Base-by-base conservation (phyloP, 2,797 vertebrate species). In the Hyperoplus immaculatus region DNA sequence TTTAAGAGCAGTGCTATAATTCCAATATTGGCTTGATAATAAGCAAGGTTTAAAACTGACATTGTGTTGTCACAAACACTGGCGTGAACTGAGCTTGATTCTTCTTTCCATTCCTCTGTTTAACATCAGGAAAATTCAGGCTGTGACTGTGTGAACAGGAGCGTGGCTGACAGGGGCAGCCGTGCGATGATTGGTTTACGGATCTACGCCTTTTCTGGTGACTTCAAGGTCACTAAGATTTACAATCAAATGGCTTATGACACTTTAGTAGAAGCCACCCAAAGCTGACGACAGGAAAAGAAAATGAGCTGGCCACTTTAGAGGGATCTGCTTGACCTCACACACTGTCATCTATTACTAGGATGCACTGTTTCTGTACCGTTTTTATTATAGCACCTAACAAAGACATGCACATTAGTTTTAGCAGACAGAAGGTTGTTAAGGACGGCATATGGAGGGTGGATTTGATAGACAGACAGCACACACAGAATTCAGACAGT, bases 151-250 rank as follows among this genome's bases (percentile, higher is more conserved):
- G 90, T 96, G 96, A 96, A 94, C 95, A 95, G 94, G 95, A 43
- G 96, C 96, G 95, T 90, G 94, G 95, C 93, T 96, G 97, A 97
- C 86, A 94, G 94, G 94, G 92, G 93, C 94, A 96, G 94, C 96
- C 94, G 95, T 92, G 92, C 88, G 96, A 96, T 97, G 97, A 98
- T 95, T 95, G 94, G 94, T 97, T 97, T 97, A 96, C 95, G 96
- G 96, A 96, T 94, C 96, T 95, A 93, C 88, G 87, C 96, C 96
- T 97, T 96, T 95, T 97, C 95, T 93, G 93, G 96, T 94, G 94
- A 96, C 95, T 96, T 96, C 95, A 97, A 98, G 97, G 96, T 98
- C 96, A 94, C 94, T 82, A 58, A 95, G 96, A 98, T 99, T 98
- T 98, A 99, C 74, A 95, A 96, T 96, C 95, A 94, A 95, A 96